Evolutionary conservation across 2,888 invertebrate genomes (phyloP).

Genomic region (Perizoma flavofasciatum): DNA sequence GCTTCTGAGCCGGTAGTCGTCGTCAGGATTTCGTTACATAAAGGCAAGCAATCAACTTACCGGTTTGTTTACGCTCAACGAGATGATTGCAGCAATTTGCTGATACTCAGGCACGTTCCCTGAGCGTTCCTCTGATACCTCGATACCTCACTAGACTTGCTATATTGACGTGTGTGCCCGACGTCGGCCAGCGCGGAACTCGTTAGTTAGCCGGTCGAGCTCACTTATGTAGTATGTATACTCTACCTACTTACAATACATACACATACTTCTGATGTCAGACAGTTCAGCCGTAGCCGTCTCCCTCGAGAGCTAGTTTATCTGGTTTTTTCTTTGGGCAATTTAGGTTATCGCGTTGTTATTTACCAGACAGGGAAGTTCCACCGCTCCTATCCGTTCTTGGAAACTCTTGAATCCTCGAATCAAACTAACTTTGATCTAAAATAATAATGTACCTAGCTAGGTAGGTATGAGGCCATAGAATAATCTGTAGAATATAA

Average conservation of each 20-base stretch:
- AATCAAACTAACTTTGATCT: too few relatives aligned
- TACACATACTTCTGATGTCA: constrained; percentile 13
- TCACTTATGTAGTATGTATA: constrained; percentile 49
- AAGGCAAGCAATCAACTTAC: constrained; percentile 68
- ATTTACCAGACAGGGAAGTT: too few relatives aligned
- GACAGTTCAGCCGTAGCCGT: background rate
- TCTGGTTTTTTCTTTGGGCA: constrained; percentile 1
- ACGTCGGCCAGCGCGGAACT: constrained; percentile 64
- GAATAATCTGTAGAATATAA: too few relatives aligned
- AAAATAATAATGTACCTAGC: too few relatives aligned
- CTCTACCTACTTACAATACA: constrained; percentile 13
- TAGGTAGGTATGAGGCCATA: too few relatives aligned
- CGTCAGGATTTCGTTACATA: constrained; percentile 54
- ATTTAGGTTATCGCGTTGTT: background rate
- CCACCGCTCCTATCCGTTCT: too few relatives aligned
- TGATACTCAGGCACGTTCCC: constrained; percentile 74
- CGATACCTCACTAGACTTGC: constrained; percentile 41
- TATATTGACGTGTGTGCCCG: constrained; percentile 56
- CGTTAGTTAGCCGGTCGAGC: constrained; percentile 53
- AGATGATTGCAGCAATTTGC: constrained; percentile 80
- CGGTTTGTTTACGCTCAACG: constrained; percentile 80
- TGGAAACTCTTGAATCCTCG: too few relatives aligned
- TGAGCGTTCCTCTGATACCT: constrained; percentile 39
- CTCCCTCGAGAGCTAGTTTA: constrained; percentile 11
- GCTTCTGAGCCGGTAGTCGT: constrained; percentile 25